Base-by-base conservation (phyloP, 2,113 vertebrate genomes). In the Macquaria australasica region DNA sequence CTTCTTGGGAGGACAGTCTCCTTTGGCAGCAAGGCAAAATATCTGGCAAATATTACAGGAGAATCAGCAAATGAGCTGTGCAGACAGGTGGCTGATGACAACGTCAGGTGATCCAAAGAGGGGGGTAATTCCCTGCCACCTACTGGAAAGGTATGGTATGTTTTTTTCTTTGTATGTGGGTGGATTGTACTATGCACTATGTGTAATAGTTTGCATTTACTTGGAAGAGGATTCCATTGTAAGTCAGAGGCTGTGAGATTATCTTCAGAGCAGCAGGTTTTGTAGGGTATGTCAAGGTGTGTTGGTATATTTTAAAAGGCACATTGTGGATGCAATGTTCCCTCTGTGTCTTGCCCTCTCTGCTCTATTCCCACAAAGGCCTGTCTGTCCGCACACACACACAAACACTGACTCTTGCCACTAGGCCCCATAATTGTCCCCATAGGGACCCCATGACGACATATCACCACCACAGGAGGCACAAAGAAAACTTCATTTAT, bases 361-460 rank as follows among this genome's bases (percentile, higher is more conserved):
- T 51, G 60, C 62, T 83, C 53, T 75, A 25, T 66, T 83, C 43
- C 63, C 76, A 75, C 72, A 79, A 78, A 88, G 69, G 67, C 60
- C 67, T 77, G 73, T 68, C 81, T 77, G 68, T 68, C 84, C 28
- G 68, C 58, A 51, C 18, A 82, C 74, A 81, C 62, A 85, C 83
- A 67, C 53, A 76, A 68, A 79, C 60, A 62, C 69, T 25, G 66
- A 59, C 55, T 62, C 68, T 86, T 85, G 74, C 84, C 87, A 81
- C 84, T 23, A 59, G 79, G 88, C 81, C 85, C 89, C 90, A 78
- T 94, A 96, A 95, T 94, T 94, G 94, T 92, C 77, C 88, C 94
- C 91, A 85, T 34, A 89, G 91, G 93, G 94, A 95, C 69, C 69
- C 70, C 28, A 60, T 87, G 89, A 91, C 59, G 87, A 91, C 88